Conservation (phyloP, 2,797 vertebrate genomes). For the Mormyrus proboscirostris region DNA sequence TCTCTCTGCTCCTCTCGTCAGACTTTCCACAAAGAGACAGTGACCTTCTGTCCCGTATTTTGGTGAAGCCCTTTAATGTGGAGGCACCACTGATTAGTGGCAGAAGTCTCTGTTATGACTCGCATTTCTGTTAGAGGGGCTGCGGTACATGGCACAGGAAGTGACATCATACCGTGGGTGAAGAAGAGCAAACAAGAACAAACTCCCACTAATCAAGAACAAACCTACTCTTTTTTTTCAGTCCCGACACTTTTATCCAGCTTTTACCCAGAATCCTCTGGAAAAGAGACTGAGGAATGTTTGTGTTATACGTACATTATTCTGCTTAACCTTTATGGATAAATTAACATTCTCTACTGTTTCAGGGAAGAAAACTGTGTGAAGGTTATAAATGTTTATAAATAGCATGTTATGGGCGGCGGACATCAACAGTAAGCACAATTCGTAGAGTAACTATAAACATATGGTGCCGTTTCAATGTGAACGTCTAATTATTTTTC, state of each 20-base stretch:
- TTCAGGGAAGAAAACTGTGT: neutral
- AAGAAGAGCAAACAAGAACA: neutral
- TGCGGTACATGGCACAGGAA: neutral
- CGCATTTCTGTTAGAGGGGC: neutral
- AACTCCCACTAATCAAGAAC: neutral
- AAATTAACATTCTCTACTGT: neutral
- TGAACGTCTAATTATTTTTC: slow-evolving; percentile 14
- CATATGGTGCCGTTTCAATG: slow-evolving; percentile 15
- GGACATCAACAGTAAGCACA: neutral
- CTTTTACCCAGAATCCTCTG: neutral
- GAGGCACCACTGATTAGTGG: neutral
- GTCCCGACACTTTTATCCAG: neutral
- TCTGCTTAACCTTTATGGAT: neutral
- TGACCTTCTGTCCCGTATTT: neutral
- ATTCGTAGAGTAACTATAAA: slow-evolving; percentile 10
- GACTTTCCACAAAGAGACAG: neutral
- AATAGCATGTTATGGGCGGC: neutral
- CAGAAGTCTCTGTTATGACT: neutral
- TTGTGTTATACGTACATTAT: neutral
- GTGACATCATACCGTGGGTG: neutral
- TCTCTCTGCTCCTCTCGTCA: neutral
- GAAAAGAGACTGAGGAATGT: slow-evolving; percentile 3
- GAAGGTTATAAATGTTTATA: neutral
- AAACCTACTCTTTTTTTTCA: neutral
- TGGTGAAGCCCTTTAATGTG: neutral